Conservation (phyloP, 2,888 invertebrate species). For the Nephrocerus scutellatus region DNA sequence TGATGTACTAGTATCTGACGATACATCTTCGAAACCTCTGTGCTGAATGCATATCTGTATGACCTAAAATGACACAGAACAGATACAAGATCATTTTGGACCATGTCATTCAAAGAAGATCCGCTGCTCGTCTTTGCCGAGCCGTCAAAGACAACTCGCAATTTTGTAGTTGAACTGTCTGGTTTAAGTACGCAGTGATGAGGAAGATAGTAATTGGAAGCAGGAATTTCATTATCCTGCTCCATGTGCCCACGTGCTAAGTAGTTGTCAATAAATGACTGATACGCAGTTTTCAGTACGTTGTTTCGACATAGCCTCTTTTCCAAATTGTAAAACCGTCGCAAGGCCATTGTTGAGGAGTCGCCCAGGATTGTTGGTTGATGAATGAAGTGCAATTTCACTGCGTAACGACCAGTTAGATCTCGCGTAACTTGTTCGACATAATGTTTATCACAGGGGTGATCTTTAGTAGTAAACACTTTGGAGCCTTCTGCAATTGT, state of each 20-base stretch:
- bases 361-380: slow-evolving; percentile 9
- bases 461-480: slow-evolving; percentile 8
- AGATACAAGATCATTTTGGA: too few relatives aligned
- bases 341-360: slow-evolving; percentile 14
- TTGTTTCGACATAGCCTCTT: slow-evolving; percentile 12
- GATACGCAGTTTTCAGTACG: slow-evolving; percentile 12
- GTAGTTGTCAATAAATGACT: slow-evolving; percentile 5
- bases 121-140: slow-evolving; percentile 13
- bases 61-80: too few relatives aligned
- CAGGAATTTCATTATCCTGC: not conserved
- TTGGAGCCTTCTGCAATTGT: not conserved
- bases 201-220: slow-evolving; percentile 14
- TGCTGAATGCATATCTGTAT: too few relatives aligned
- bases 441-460: slow-evolving; percentile 19
- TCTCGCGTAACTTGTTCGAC: slow-evolving; percentile 7
- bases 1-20: slow-evolving; percentile 17
- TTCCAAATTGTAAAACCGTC: slow-evolving; percentile 17
- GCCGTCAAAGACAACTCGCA: slow-evolving; percentile 20
- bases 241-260: slow-evolving; percentile 1
- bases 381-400: slow-evolving; percentile 13
- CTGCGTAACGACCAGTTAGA: slow-evolving; percentile 14
- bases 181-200: slow-evolving; percentile 19
- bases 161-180: slow-evolving; percentile 13
- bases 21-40: slow-evolving; percentile 23
- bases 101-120: slow-evolving; percentile 11